Evolutionary conservation across 2,888 invertebrate species (phyloP).

Genomic region (Diaprepes abbreviatus): DNA sequence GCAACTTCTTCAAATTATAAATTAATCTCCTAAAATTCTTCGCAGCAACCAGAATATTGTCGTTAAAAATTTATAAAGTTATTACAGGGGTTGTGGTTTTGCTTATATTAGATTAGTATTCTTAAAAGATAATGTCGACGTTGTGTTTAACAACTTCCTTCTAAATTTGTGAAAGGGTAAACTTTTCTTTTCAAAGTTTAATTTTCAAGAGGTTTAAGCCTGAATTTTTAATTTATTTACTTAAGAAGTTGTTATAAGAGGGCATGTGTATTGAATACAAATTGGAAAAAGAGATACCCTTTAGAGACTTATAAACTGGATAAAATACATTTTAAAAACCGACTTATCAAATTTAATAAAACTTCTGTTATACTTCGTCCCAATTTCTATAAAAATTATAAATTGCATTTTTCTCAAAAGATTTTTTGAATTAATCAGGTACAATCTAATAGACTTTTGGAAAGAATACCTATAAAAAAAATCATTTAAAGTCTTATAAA

Average conservation of each 20-base stretch:
- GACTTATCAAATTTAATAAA: too few species aligned
- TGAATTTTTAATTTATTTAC: slow-evolving; percentile 33
- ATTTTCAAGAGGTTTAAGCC: slow-evolving; percentile 21
- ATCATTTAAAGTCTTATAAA: too few species aligned
- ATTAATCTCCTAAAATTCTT: slow-evolving; percentile 25
- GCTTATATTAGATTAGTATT: slow-evolving; percentile 39
- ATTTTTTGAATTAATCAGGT: too few species aligned
- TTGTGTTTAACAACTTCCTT: slow-evolving; percentile 35
- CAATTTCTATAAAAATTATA: too few species aligned
- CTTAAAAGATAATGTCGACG: slow-evolving; percentile 37
- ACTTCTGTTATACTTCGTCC: too few species aligned
- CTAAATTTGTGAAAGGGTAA: slow-evolving; percentile 24
- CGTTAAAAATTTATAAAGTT: slow-evolving; percentile 39
- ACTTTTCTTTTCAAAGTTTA: slow-evolving; percentile 38
- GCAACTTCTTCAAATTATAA: neutral
- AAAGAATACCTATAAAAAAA: too few species aligned
- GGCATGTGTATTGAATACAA: slow-evolving; percentile 18
- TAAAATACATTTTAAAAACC: too few species aligned
- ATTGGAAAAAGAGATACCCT: too few species aligned
- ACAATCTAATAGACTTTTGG: too few species aligned
- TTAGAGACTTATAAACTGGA: too few species aligned
- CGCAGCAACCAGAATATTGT: slow-evolving; percentile 11
- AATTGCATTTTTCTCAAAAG: too few species aligned
- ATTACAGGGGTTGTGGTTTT: slow-evolving; percentile 40
- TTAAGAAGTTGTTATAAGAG: slow-evolving; percentile 20